Percentiles rank a stretch among this genome's conserved stretches.
Conservation (phyloP, 2,113 vertebrate species). For the Limanda limanda region DNA sequence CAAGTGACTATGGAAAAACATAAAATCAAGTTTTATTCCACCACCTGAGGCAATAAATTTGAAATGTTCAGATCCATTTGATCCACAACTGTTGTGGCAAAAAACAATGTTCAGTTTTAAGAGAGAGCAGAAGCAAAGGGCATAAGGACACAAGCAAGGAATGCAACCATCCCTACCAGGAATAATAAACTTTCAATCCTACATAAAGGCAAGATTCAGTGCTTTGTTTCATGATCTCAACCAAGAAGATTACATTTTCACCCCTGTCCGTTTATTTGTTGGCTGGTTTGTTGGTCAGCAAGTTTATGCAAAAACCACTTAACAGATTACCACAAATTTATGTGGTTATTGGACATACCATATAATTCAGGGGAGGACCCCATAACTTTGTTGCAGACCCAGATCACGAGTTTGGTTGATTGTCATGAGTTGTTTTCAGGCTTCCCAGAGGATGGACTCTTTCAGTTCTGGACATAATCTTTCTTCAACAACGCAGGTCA, state of each 20-base stretch:
- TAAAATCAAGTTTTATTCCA: neutral
- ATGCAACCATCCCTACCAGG: too few species aligned
- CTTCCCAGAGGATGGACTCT: neutral
- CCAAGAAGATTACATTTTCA: neutral
- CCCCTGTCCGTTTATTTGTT: neutral
- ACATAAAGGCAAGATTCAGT: neutral
- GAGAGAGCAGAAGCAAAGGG: neutral
- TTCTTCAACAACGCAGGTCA: neutral
- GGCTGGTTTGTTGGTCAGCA: too few species aligned
- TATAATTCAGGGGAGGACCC: too few species aligned
- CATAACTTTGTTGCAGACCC: too few species aligned
- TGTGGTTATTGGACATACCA: too few species aligned
- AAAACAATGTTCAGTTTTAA: neutral
- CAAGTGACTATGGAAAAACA: neutral
- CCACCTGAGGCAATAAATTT: neutral
- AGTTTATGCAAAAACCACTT: neutral
- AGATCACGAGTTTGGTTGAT: neutral
- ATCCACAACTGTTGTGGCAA: neutral
- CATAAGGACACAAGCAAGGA: neutral
- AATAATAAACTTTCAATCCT: too few species aligned
- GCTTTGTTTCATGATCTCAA: too few species aligned
- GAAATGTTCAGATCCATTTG: constrained; percentile 3
- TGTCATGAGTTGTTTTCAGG: neutral
- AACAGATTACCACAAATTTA: too few species aligned
- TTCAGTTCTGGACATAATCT: neutral